phyloP scores from a whole-genome alignment of 2,888 invertebrate genomes.

The Agyllia agylla region DNA sequence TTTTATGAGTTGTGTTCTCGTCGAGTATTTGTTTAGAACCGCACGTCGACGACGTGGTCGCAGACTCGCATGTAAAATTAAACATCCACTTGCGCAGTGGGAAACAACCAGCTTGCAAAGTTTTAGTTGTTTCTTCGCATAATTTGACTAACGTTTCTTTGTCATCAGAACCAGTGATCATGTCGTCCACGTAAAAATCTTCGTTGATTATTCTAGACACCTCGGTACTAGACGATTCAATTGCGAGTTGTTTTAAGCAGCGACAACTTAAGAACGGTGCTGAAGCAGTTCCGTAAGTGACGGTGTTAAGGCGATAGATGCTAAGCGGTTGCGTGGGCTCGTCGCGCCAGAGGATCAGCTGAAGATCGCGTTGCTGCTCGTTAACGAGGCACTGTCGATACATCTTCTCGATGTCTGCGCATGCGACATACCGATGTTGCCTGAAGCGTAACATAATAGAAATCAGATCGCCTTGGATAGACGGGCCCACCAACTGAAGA shows the following conservation, averaged over 20 bases:
- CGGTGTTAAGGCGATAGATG: slow-evolving; percentile 56
- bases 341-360: slow-evolving; percentile 61
- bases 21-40: too few relatives aligned
- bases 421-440: slow-evolving; percentile 62
- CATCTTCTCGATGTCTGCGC: slow-evolving; percentile 77
- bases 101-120: slow-evolving; percentile 39
- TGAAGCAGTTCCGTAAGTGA: slow-evolving; percentile 72
- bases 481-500: slow-evolving; percentile 64
- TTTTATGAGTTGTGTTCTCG: too few relatives aligned
- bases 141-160: slow-evolving; percentile 7
- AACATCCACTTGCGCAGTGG: slow-evolving; percentile 36
- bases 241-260: slow-evolving; percentile 77
- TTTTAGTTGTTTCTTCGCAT: not conserved
- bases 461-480: slow-evolving; percentile 19
- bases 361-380: slow-evolving; percentile 25
- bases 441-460: slow-evolving; percentile 74
- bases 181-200: slow-evolving; percentile 77
- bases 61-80: not conserved
- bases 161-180: slow-evolving; percentile 65
- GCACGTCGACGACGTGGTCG: too few relatives aligned
- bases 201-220: slow-evolving; percentile 59
- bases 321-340: slow-evolving; percentile 50
- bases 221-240: slow-evolving; percentile 72
- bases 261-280: slow-evolving; percentile 77
- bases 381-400: slow-evolving; percentile 62